Base-by-base conservation (phyloP, 2,797 vertebrate species). In the Aldrovandia affinis region DNA sequence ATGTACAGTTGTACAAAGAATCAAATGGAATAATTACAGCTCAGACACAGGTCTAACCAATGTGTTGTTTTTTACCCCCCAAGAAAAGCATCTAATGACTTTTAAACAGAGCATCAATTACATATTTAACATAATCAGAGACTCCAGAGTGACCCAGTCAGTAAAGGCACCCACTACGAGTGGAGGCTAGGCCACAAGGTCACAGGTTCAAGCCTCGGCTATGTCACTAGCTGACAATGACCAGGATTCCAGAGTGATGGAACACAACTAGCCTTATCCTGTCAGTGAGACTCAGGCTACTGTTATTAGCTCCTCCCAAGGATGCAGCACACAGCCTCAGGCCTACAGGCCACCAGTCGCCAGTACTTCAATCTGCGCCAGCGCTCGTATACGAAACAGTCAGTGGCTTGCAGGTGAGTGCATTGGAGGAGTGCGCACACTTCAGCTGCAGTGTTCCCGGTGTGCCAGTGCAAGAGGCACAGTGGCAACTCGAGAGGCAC, bases 101-200 rank as follows among this genome's bases (percentile, higher is more conserved):
- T 77, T 77, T 15, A 77, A 15, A n/a, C 39, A 77, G n/a, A n/a
- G 73, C 12, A 47, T 77, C 73, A n/a, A n/a, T n/a, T n/a, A n/a
- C n/a, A n/a, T n/a, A n/a, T n/a, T n/a, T n/a, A n/a, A n/a, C n/a
- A n/a, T n/a, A n/a, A n/a, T n/a, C n/a, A n/a, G n/a, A n/a, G n/a
- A n/a, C 36, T 33, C 30, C 63, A 68, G 28, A 68, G 15, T 68
- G 9, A 68, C 63, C 30, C 7, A n/a, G n/a, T n/a, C n/a, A n/a
- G n/a, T n/a, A n/a, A n/a, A n/a, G n/a, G n/a, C n/a, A n/a, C n/a
- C n/a, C n/a, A n/a, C n/a, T n/a, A n/a, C n/a, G n/a, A n/a, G n/a
- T n/a, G n/a, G n/a, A n/a, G n/a, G n/a, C n/a, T n/a, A n/a, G n/a
- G n/a, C n/a, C n/a, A n/a, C n/a, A n/a, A n/a, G n/a, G n/a, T n/a